Conservation (phyloP, 2,797 vertebrate species). For the Pelochelys cantorii region DNA sequence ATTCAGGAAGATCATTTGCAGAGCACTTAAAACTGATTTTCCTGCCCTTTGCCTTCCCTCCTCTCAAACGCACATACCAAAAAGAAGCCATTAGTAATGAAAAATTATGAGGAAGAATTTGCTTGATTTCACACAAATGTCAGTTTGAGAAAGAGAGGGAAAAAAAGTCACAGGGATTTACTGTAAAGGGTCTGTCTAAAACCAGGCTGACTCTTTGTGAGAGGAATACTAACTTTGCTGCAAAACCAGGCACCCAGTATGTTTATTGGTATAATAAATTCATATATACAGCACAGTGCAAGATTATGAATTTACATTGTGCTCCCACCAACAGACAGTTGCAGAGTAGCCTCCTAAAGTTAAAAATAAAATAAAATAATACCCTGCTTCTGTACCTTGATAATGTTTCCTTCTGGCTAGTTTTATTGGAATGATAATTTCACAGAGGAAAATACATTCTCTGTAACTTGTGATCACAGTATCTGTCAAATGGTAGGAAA, state of each 20-base stretch:
- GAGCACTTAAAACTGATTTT: slow-evolving; percentile 85
- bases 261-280: slow-evolving; percentile 63
- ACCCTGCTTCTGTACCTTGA: slow-evolving; percentile 72
- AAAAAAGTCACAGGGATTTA: slow-evolving; percentile 58
- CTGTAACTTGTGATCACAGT: slow-evolving; percentile 80
- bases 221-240: slow-evolving; percentile 34
- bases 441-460: slow-evolving; percentile 77
- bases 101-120: slow-evolving; percentile 81
- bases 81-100: slow-evolving; percentile 81
- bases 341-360: slow-evolving; percentile 48
- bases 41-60: slow-evolving; percentile 80
- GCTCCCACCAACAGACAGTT: slow-evolving; percentile 41
- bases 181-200: slow-evolving; percentile 13
- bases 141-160: slow-evolving; percentile 60
- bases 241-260: slow-evolving; percentile 29
- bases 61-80: slow-evolving; percentile 72
- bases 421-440: slow-evolving; percentile 80
- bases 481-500: slow-evolving; percentile 81
- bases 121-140: slow-evolving; percentile 78
- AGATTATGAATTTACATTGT: slow-evolving; percentile 51
- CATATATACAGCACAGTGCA: slow-evolving; percentile 33
- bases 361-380: slow-evolving; percentile 65
- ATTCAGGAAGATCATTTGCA: slow-evolving; percentile 86
- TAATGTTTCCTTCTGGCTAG: slow-evolving; percentile 79
- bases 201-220: slow-evolving; percentile 7